A percentile compares a stretch with the other conserved stretches of the same genome.
phyloP scores from a whole-genome alignment of 2,113 vertebrate genomes.

The Turdus rufiventris region DNA sequence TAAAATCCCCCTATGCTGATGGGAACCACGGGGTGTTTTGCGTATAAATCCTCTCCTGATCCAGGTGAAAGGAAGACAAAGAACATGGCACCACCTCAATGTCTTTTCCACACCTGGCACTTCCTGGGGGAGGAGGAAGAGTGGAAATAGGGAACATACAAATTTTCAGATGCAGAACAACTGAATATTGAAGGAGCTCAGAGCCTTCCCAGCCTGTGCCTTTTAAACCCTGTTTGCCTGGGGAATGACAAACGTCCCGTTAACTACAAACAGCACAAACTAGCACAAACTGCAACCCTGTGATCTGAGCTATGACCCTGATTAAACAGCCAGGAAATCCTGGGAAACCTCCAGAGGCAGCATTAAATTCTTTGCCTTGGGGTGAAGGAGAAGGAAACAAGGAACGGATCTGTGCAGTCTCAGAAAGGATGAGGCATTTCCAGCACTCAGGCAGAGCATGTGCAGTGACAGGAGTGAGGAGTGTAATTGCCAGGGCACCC shows the following conservation, averaged over 20 bases:
- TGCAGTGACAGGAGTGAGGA: not conserved
- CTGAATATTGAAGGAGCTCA: not conserved
- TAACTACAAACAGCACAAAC: not conserved
- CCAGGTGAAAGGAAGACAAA: not conserved
- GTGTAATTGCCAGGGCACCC: not conserved
- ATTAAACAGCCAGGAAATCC: not conserved
- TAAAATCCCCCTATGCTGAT: not conserved
- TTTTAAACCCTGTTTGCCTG: not conserved
- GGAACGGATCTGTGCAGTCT: not conserved
- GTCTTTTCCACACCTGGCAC: not conserved
- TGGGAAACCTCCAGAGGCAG: not conserved
- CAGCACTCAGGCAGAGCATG: not conserved
- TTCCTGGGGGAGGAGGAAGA: not conserved
- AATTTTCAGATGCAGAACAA: not conserved
- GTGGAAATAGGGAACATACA: not conserved
- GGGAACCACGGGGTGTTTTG: not conserved
- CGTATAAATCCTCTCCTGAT: not conserved
- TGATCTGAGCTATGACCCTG: not conserved
- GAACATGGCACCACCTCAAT: not conserved
- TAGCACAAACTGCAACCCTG: not conserved
- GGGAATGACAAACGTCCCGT: not conserved
- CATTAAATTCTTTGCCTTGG: not conserved
- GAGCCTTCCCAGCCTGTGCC: not conserved
- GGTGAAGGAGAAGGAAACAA: not conserved
- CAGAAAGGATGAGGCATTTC: not conserved